A percentile compares a stretch with the other conserved stretches of the same genome.
phyloP scores from a whole-genome alignment of 2,797 vertebrate species.

The Coregonus ussuriensis region DNA sequence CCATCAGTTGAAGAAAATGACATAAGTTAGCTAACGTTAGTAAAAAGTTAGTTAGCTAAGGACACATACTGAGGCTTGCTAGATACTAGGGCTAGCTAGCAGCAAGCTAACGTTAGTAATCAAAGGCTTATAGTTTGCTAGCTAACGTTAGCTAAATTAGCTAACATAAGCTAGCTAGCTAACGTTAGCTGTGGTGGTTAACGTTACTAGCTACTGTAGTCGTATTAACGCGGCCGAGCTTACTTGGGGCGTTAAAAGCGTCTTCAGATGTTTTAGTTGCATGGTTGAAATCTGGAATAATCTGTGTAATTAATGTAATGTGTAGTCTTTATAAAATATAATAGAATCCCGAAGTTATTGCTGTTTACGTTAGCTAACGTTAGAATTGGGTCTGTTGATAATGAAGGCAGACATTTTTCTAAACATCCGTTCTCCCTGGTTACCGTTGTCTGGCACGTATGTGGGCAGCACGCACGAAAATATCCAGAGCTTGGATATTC shows the following conservation, averaged over 20 bases:
- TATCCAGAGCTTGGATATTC: too few relatives aligned
- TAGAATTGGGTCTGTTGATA: neutral
- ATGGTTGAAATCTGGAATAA: slow-evolving; percentile 56
- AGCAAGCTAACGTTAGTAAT: too few relatives aligned
- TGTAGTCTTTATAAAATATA: neutral
- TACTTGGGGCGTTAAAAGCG: slow-evolving; percentile 88
- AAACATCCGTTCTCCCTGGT: slow-evolving; percentile 72
- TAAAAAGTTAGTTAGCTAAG: too few relatives aligned
- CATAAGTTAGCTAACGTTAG: too few relatives aligned
- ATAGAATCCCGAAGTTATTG: neutral
- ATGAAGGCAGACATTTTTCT: slow-evolving; percentile 54
- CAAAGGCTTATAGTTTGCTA: neutral
- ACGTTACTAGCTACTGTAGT: slow-evolving; percentile 31
- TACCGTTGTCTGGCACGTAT: slow-evolving; percentile 47
- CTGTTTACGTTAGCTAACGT: slow-evolving; percentile 11
- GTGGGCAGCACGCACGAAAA: neutral
- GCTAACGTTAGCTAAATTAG: neutral
- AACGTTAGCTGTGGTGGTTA: neutral
- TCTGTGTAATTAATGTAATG: neutral
- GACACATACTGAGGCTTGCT: too few relatives aligned
- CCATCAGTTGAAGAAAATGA: too few relatives aligned
- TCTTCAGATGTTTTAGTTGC: slow-evolving; percentile 89
- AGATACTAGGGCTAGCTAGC: too few relatives aligned
- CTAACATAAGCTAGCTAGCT: neutral
- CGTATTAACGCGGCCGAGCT: slow-evolving; percentile 24